phyloP scores from a whole-genome alignment of 2,888 invertebrate genomes.

The Eupithecia abbreviata region DNA sequence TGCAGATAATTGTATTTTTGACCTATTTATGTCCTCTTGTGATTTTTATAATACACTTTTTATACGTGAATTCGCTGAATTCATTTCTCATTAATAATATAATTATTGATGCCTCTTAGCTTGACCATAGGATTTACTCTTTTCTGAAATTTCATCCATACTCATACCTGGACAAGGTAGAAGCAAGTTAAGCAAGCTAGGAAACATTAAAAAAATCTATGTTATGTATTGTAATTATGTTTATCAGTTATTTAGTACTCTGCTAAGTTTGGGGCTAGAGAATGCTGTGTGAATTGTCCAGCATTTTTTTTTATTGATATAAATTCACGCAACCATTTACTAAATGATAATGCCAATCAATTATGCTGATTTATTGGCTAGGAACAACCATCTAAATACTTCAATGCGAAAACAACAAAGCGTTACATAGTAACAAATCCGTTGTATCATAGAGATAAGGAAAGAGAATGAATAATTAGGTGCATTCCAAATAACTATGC shows the following conservation, averaged over 20 bases:
- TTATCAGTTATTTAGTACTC: too few species aligned
- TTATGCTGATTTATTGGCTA: neutral
- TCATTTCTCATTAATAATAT: neutral
- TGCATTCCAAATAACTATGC: neutral
- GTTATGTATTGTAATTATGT: too few species aligned
- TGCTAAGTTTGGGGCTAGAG: too few species aligned
- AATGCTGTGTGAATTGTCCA: too few species aligned
- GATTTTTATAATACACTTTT: neutral
- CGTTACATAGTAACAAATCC: neutral
- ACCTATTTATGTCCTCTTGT: too few species aligned
- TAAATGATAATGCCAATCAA: neutral
- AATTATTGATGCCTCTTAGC: neutral
- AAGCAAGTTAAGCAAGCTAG: neutral
- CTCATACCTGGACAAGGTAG: neutral
- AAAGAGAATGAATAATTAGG: neutral
- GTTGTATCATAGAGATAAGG: neutral
- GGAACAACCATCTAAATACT: neutral
- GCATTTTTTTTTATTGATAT: neutral
- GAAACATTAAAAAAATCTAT: neutral
- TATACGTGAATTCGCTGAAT: neutral
- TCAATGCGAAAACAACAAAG: neutral
- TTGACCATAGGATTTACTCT: neutral
- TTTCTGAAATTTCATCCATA: neutral
- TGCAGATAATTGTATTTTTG: neutral
- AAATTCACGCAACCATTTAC: neutral